These are phyloP conservation scores for Crotalus horridus DNA, from an alignment of 2,113 vertebrate species.

Conservation along the genomic window DNA sequence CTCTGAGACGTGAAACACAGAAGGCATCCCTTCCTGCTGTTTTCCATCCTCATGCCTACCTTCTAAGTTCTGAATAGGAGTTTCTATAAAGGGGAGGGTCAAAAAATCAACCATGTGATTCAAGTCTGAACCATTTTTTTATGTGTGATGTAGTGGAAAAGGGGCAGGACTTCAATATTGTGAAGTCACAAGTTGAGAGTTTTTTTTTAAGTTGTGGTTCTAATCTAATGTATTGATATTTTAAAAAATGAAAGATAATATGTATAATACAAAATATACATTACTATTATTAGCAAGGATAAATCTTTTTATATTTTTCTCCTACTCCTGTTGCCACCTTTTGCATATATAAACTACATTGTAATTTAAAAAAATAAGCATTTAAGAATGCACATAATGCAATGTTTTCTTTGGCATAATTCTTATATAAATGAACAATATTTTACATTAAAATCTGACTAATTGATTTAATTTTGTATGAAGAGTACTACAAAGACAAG, in stretches of 20 bases:
- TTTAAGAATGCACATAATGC: conserved; percentile 44
- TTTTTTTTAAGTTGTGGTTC: neutral
- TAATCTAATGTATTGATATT: neutral
- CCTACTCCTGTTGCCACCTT: neutral
- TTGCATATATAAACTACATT: conserved; percentile 45
- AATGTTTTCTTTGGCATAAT: conserved; percentile 43
- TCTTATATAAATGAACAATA: conserved; percentile 27
- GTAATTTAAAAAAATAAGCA: conserved; percentile 50
- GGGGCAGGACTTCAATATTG: neutral
- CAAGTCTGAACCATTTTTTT: neutral
- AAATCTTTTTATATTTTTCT: neutral
- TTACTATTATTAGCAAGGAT: neutral
- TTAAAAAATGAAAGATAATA: neutral
- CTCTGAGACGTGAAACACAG: neutral
- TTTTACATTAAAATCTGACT: conserved; percentile 40
- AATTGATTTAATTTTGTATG: conserved; percentile 48
- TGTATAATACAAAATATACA: too few species aligned
- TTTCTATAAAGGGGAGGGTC: neutral
- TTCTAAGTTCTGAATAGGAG: neutral
- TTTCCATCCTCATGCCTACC: neutral
- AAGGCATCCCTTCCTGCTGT: neutral
- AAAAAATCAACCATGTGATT: neutral
- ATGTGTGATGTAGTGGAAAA: neutral
- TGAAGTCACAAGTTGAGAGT: neutral
- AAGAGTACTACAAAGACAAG: conserved; percentile 30